These are phyloP conservation scores for Leucoma salicis DNA, from an alignment of 2,888 invertebrate genomes.

Conservation along the genomic window DNA sequence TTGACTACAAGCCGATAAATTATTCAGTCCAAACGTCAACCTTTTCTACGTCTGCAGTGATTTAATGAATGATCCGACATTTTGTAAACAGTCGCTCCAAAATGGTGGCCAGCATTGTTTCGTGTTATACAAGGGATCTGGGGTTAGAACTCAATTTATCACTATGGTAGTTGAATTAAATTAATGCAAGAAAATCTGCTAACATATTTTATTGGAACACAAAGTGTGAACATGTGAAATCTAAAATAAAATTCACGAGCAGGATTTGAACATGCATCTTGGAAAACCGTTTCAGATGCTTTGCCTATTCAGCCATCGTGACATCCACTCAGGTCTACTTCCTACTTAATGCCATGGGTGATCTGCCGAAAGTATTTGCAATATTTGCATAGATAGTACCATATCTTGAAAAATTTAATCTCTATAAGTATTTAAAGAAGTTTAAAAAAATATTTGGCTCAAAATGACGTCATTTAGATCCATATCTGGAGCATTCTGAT, in stretches of 20 bases:
- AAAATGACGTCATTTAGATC: not conserved
- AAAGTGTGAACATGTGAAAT: too few relatives aligned
- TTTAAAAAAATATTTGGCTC: not conserved
- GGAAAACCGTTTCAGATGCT: too few relatives aligned
- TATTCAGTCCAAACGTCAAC: slow-evolving; percentile 1
- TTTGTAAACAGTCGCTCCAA: slow-evolving; percentile 13
- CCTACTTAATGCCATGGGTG: too few relatives aligned
- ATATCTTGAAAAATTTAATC: too few relatives aligned
- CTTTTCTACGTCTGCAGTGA: slow-evolving; percentile 1
- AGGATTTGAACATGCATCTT: too few relatives aligned
- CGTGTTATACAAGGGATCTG: not conserved
- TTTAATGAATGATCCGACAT: slow-evolving; percentile 4
- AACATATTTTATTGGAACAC: too few relatives aligned
- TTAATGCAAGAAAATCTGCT: not conserved
- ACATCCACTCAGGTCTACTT: too few relatives aligned
- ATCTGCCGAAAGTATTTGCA: too few relatives aligned
- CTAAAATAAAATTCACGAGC: too few relatives aligned
- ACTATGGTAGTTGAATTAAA: not conserved
- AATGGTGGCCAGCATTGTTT: not conserved
- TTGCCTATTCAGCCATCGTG: too few relatives aligned
- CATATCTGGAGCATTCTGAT: slow-evolving; percentile 1
- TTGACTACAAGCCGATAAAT: slow-evolving; percentile 4
- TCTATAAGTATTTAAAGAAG: not conserved
- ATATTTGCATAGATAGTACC: too few relatives aligned
- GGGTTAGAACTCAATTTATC: not conserved